Evolutionary conservation across 2,888 invertebrate genomes (phyloP), one percentile per base, ranked within the genome.

Genomic region (Agonum fuliginosum): DNA sequence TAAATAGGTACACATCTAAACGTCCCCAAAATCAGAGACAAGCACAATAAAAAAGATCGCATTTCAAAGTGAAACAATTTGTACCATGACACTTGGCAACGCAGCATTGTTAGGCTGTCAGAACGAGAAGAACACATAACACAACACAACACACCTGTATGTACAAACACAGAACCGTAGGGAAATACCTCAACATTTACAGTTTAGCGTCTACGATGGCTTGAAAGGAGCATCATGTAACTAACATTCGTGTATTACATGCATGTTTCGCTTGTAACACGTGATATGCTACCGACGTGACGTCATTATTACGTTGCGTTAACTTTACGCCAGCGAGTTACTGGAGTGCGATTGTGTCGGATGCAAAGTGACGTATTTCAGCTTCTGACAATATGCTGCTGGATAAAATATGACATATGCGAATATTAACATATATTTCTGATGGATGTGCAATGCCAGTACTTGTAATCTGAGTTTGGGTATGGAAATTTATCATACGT

Each of bases 271-370:
- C 48, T 20, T 20, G 10, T 14, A 20, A 48, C 48, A 48, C 8
- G 20, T 48, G 48, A 48, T 48, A n/a, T 1, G 54, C 24, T 54
- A 19, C 48, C 19, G 20, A 51, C 22, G 22, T 51, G 51, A 51
- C 51, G 51, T 51, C 51, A 51, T 51, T n/a, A 19, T 48, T 48
- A 54, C 54, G 24, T 14, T 48, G 48, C 54, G 54, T 54, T 51
- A 54, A 54, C 54, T 54, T 54, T 54, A 54, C 54, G 54, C 37
- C n/a, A n/a, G n/a, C 12, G 37, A 37, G 37, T 54, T 54, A 54
- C 54, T 22, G 24, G 22, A 24, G 22, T 22, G 54, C 54, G 54
- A 54, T 54, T 54, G 22, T 22, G 54, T 54, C 54, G 54, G 54
- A 54, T 54, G 54, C 5, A 10, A 37, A 24, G n/a, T 24, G 54